These are phyloP conservation scores for Zaprionus africanus DNA, from an alignment of 1,140 invertebrate genomes.

Conservation along the genomic window DNA sequence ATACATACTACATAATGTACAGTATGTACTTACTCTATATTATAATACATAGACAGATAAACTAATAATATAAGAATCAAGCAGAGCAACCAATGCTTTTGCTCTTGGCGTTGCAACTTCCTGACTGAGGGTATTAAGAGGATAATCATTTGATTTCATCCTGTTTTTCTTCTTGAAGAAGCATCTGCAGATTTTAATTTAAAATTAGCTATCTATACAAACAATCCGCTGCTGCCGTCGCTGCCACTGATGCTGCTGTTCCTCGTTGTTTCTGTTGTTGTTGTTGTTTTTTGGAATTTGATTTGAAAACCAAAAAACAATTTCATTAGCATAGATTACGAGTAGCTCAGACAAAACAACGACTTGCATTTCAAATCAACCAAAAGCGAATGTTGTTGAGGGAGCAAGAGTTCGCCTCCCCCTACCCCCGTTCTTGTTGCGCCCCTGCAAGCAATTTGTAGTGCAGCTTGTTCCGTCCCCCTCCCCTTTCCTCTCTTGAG, in stretches of 20 bases:
- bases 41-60: no score
- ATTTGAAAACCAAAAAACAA: constrained; percentile 76
- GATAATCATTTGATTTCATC: constrained; percentile 4
- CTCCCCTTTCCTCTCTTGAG: background rate
- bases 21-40: no score
- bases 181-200: background rate
- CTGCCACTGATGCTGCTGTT: constrained; percentile 10
- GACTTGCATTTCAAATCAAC: constrained; percentile 77
- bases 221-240: background rate
- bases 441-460: constrained; percentile 21
- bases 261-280: constrained; percentile 28
- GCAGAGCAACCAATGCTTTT: background rate
- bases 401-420: background rate
- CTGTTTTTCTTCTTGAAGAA: background rate
- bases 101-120: background rate
- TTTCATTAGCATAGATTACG: constrained; percentile 82
- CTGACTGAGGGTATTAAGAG: background rate
- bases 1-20: no score
- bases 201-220: constrained; percentile 5
- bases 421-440: background rate
- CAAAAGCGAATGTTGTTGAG: constrained; percentile 47
- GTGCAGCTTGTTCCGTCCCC: constrained; percentile 5
- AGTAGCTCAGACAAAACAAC: constrained; percentile 74
- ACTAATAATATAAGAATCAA: no score
- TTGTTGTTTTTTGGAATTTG: constrained; percentile 56